phyloP scores from a whole-genome alignment of 1,140 invertebrate genomes.

The Drosophila paulistorum region DNA sequence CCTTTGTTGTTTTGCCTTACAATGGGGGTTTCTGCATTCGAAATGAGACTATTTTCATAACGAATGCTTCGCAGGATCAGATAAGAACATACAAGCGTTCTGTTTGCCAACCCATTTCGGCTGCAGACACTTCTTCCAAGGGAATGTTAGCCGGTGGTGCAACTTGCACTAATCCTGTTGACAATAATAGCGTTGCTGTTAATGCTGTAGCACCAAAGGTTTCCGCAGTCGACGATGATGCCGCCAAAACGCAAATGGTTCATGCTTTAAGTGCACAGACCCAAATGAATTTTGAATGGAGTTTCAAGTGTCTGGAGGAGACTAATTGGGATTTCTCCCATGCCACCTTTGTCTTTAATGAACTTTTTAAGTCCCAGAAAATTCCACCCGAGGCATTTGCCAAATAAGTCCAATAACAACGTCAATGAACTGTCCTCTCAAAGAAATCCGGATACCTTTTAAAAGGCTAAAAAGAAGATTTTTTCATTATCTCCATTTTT shows the following conservation, averaged over 20 bases:
- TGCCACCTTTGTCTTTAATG: conserved; percentile 89
- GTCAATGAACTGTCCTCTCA: too few relatives aligned
- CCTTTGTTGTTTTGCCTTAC: conserved; percentile 91
- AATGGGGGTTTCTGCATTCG: conserved; percentile 92
- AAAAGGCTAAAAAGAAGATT: too few relatives aligned
- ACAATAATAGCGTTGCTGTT: background rate
- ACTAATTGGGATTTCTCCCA: conserved; percentile 92
- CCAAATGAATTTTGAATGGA: conserved; percentile 94
- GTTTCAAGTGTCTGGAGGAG: conserved; percentile 92
- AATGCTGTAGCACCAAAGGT: conserved; percentile 28
- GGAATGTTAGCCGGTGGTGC: background rate
- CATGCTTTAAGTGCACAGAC: conserved; percentile 88
- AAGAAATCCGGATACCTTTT: too few relatives aligned
- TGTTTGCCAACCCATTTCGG: conserved; percentile 47
- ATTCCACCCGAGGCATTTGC: conserved; percentile 91
- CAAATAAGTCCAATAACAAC: conserved; percentile 40
- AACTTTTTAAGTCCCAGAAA: conserved; percentile 89
- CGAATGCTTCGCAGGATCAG: conserved; percentile 89
- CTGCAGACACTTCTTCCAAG: background rate
- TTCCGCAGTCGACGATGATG: conserved; percentile 79
- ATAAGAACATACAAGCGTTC: conserved; percentile 83
- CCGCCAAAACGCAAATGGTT: conserved; percentile 88
- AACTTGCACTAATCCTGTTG: conserved; percentile 23
- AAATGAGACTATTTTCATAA: conserved; percentile 92
- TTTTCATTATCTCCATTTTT: too few relatives aligned